phyloP scores from a whole-genome alignment of 2,888 invertebrate genomes.

The Tetanocera ferruginea region DNA sequence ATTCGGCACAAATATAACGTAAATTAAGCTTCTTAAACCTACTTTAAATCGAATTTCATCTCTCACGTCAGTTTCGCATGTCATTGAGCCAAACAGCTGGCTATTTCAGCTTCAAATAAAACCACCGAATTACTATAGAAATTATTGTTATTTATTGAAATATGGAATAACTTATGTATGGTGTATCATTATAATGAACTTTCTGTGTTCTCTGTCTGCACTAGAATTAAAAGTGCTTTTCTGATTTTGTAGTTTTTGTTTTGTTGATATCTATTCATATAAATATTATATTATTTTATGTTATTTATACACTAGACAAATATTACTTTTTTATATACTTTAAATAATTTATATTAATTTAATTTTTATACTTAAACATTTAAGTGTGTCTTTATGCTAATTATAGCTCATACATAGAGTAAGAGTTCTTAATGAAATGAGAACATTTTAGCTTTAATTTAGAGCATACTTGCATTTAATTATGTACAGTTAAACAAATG shows the following conservation, averaged over 20 bases:
- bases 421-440: neutral
- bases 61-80: too few species aligned
- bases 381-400: neutral
- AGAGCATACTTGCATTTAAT: neutral
- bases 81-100: too few species aligned
- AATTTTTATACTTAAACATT: neutral
- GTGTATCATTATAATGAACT: too few species aligned
- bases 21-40: too few species aligned
- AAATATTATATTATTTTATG: neutral
- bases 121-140: neutral
- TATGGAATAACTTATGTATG: neutral
- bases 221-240: neutral
- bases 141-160: neutral
- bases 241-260: neutral
- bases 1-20: too few species aligned
- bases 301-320: slow-evolving; percentile 7
- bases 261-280: neutral
- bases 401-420: neutral
- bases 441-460: neutral
- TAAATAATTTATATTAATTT: neutral
- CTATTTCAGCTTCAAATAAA: neutral
- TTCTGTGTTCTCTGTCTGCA: neutral
- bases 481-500: neutral
- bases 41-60: too few species aligned
- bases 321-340: neutral